Base-by-base conservation (phyloP, 2,797 vertebrate genomes). In the Diplodus sargus region DNA sequence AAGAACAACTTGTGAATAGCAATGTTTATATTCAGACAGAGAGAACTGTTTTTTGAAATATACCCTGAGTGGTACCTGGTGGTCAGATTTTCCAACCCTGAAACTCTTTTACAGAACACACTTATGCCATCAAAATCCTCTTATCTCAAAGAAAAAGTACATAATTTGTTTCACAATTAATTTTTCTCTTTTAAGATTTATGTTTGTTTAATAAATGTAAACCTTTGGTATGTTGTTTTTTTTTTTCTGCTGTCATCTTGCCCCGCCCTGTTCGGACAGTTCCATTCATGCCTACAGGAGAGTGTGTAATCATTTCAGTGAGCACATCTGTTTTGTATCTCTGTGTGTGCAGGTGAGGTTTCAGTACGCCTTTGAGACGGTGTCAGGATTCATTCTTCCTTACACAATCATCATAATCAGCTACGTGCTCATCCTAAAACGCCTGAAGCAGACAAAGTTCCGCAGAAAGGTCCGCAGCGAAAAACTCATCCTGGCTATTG, bases 401-500 rank as follows among this genome's bases (percentile, higher is more conserved):
- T 97, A 97, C 5, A 76, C 95, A 0, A 15, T 96, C 76, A 96
- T 97, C 52, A 90, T 97, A 14, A 91, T 83, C 78, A 94, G 96
- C 90, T 97, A 98, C 17, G 76, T 95, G 7, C 88, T 96, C 72
- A 97, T 97, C 74, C 92, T 98, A 80, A 89, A 63, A n/a, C 96
- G 95, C 39, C 87, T 97, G 62, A 90, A 92, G 65, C 81, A 94
- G 70, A 95, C 93, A 65, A 92, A 88, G 69, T 96, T 97, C 83
- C 86, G 67, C 2, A 77, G 93, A 16, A 89, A 85, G 34, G 72
- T 94, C 23, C 93, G 93, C 61, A 96, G 94, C 0, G 97, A 97
- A 82, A 97, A 97, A 1, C 94, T 98, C 78, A 97, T 98, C 86
- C 89, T 96, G 58, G 94, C 96, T 60, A 97, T 98, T 0, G 91